Evolutionary conservation across 2,797 vertebrate species (phyloP).

Genomic region (Gallinago stenura): DNA sequence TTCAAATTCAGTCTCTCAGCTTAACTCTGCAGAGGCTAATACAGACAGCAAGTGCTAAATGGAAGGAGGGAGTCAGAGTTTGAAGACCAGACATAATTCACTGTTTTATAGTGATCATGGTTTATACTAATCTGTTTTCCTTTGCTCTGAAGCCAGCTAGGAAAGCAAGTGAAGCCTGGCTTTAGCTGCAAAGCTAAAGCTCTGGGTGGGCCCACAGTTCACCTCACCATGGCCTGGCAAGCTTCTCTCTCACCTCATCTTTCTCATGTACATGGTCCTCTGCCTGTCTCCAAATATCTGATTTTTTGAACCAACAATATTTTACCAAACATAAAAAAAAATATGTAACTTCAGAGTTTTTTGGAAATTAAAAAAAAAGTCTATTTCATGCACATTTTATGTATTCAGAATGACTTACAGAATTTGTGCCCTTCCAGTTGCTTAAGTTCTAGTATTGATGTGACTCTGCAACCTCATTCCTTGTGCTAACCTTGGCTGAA

Average conservation of each 20-base stretch:
- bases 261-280: background rate
- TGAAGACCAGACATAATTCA: background rate
- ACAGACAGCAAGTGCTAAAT: background rate
- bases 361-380: background rate
- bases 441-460: background rate
- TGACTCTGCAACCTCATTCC: background rate
- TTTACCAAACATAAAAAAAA: background rate
- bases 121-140: background rate
- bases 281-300: background rate
- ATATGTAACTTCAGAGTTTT: accelerated
- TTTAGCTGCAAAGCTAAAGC: background rate
- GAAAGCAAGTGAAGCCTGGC: background rate
- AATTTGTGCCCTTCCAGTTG: background rate
- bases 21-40: constrained; percentile 9
- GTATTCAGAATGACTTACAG: background rate
- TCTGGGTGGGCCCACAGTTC: background rate
- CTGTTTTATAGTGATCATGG: background rate
- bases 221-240: background rate
- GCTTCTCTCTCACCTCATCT: background rate
- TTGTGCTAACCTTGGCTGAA: background rate
- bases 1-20: background rate
- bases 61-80: background rate
- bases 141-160: background rate
- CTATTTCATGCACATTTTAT: background rate
- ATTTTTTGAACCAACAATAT: background rate